A percentile compares a stretch with the other conserved stretches of the same genome.
phyloP scores from a whole-genome alignment of 2,888 invertebrate species.

The Drosophila conformis region DNA sequence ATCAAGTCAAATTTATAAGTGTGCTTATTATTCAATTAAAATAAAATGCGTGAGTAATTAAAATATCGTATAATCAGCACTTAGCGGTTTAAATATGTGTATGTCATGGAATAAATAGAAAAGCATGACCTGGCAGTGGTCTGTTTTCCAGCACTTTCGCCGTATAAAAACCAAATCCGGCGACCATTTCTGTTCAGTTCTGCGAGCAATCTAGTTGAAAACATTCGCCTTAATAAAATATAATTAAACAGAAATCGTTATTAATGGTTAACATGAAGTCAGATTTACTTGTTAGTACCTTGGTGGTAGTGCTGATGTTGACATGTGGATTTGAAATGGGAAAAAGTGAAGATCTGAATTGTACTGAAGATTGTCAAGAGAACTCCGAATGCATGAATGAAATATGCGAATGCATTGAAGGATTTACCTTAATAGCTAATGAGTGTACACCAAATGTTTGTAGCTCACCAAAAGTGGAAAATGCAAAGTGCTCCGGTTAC shows the following conservation, averaged over 20 bases:
- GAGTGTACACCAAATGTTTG: neutral
- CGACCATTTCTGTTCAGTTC: conserved; percentile 5
- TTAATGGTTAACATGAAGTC: neutral
- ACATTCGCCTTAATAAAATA: neutral
- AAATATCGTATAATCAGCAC: neutral
- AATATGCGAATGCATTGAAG: neutral
- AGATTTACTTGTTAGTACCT: neutral
- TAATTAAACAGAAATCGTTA: neutral
- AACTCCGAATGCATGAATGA: fast-evolving
- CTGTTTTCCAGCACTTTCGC: neutral
- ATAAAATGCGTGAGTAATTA: neutral
- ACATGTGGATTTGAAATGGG: neutral
- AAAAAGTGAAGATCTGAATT: neutral
- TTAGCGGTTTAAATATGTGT: neutral
- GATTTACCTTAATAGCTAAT: fast-evolving
- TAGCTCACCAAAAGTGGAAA: fast-evolving
- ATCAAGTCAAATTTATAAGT: neutral
- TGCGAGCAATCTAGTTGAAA: neutral
- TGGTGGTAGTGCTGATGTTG: neutral
- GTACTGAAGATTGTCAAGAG: fast-evolving
- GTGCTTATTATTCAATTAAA: neutral
- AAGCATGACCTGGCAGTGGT: neutral
- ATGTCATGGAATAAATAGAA: neutral
- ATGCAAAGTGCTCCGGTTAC: too few species aligned
- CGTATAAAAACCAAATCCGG: conserved; percentile 6